Conservation (phyloP, 2,797 vertebrate species). For the Acropternis orthonyx region DNA sequence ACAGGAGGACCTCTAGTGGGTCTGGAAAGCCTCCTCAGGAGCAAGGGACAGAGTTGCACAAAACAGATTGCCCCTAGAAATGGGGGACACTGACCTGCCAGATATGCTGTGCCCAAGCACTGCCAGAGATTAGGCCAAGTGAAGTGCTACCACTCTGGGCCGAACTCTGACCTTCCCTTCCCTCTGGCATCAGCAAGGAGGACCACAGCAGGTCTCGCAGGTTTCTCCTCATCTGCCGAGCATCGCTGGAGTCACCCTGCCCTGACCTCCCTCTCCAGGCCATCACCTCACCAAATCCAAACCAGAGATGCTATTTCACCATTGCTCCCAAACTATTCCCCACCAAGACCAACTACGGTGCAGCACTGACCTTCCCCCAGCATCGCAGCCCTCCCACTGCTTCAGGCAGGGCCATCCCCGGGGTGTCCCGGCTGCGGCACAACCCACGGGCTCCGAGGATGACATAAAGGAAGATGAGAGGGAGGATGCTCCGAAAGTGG, state of each 20-base stretch:
- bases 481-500: neutral
- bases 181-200: neutral
- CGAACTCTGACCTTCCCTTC: neutral
- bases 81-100: too few relatives aligned
- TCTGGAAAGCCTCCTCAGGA: neutral
- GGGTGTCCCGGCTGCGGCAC: neutral
- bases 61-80: neutral
- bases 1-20: neutral
- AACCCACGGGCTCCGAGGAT: neutral
- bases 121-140: neutral
- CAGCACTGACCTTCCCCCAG: neutral
- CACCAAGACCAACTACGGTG: neutral
- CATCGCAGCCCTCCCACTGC: neutral
- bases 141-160: accelerated
- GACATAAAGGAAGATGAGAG: neutral
- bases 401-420: neutral
- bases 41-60: neutral
- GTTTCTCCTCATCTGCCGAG: neutral
- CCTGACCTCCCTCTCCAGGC: neutral
- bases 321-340: accelerated
- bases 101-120: neutral
- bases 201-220: neutral
- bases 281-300: neutral
- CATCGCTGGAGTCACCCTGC: neutral
- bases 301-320: neutral